Conservation (phyloP, 2,113 vertebrate species). For the Psittacus erithacus region DNA sequence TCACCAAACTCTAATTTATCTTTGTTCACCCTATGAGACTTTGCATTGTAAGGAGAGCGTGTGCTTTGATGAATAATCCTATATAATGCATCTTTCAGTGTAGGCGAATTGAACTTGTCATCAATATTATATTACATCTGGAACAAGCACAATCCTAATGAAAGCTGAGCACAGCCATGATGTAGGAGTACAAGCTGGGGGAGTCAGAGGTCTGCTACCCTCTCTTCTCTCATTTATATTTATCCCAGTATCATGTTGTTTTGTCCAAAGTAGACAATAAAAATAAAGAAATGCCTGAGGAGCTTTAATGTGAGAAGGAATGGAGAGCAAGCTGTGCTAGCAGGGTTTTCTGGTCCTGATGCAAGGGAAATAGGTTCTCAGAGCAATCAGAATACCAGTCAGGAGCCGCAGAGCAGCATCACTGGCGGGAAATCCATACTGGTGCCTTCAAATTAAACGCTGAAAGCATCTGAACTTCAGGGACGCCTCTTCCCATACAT, state of each 20-base stretch:
- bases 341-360: not conserved
- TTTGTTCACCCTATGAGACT: not conserved
- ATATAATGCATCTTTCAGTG: not conserved
- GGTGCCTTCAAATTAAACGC: not conserved
- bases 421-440: not conserved
- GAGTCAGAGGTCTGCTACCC: not conserved
- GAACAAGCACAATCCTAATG: not conserved
- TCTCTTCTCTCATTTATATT: not conserved
- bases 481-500: not conserved
- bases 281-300: not conserved
- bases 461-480: not conserved
- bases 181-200: not conserved
- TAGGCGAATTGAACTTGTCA: not conserved
- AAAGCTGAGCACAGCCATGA: not conserved
- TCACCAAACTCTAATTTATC: not conserved
- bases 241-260: accelerated
- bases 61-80: not conserved
- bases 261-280: not conserved
- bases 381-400: not conserved
- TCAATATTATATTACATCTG: not conserved
- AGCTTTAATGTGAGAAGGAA: not conserved
- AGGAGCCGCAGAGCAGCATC: not conserved
- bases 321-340: not conserved
- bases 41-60: not conserved
- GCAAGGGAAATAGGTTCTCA: not conserved